phyloP scores from a whole-genome alignment of 53 echinoderm and acorn worm species.

The Mesocentrotus franciscanus region DNA sequence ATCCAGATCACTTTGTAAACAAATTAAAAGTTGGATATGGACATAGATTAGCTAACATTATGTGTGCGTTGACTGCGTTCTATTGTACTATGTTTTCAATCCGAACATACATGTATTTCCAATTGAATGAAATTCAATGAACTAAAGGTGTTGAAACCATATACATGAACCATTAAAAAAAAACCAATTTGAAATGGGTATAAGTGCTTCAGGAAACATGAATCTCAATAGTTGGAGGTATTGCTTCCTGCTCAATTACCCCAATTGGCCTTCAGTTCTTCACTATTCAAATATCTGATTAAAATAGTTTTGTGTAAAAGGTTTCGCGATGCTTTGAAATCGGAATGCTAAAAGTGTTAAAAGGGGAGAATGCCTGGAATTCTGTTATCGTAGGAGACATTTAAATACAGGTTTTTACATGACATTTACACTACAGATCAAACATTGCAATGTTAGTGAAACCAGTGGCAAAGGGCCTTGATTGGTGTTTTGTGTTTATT shows the following conservation, averaged over 20 bases:
- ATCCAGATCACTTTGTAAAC: neutral
- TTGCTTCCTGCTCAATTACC: constrained; percentile 28
- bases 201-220: constrained; percentile 7
- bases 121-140: neutral
- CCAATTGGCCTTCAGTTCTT: neutral
- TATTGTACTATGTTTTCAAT: neutral
- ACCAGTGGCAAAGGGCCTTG: too few relatives aligned
- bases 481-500: too few relatives aligned
- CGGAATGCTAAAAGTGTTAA: neutral
- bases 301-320: neutral
- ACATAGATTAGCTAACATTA: neutral
- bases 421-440: too few relatives aligned
- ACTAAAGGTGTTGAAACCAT: neutral
- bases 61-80: neutral
- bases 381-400: neutral
- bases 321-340: neutral
- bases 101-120: neutral
- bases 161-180: neutral
- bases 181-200: neutral
- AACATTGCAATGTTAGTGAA: too few relatives aligned
- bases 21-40: neutral
- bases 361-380: constrained; percentile 16
- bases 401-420: too few relatives aligned
- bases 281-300: constrained; percentile 24
- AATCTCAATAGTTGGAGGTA: neutral